These are phyloP conservation scores for Sepioteuthis lessoniana DNA, from an alignment of 2,888 invertebrate genomes.

Conservation along the genomic window DNA sequence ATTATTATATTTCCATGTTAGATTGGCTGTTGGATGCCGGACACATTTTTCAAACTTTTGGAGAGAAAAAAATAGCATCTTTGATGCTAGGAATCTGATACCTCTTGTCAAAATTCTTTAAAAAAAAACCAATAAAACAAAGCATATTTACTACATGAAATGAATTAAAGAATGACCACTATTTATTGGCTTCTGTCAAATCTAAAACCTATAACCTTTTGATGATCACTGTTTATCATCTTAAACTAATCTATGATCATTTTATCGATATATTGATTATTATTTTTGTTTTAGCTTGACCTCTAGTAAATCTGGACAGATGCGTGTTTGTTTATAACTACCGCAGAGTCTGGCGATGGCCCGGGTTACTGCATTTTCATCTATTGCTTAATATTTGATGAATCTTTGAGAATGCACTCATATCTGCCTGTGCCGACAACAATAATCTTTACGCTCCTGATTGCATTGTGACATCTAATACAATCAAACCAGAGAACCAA, in stretches of 20 bases:
- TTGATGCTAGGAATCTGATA: too few species aligned
- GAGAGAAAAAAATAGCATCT: too few species aligned
- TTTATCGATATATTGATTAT: not conserved
- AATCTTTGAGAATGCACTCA: not conserved
- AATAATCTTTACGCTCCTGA: not conserved
- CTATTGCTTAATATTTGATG: not conserved
- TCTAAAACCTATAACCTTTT: too few species aligned
- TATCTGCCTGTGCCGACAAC: not conserved
- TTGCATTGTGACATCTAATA: not conserved
- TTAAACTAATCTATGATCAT: not conserved
- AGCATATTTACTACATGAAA: too few species aligned
- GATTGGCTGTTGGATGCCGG: too few species aligned
- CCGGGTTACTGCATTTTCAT: not conserved
- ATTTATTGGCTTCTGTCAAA: not conserved
- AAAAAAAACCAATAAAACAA: too few species aligned
- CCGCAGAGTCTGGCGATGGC: not conserved
- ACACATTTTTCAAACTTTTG: too few species aligned
- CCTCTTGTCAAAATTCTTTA: too few species aligned
- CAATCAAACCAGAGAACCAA: not conserved
- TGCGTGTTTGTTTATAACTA: not conserved
- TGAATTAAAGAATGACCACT: too few species aligned
- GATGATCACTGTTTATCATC: not conserved
- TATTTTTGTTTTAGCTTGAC: not conserved
- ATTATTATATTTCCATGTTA: too few species aligned
- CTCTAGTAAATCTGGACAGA: not conserved